Percentiles rank a stretch among this genome's conserved stretches.
phyloP scores from a whole-genome alignment of 1,140 invertebrate species.

The Caenorhabditis elegans region DNA sequence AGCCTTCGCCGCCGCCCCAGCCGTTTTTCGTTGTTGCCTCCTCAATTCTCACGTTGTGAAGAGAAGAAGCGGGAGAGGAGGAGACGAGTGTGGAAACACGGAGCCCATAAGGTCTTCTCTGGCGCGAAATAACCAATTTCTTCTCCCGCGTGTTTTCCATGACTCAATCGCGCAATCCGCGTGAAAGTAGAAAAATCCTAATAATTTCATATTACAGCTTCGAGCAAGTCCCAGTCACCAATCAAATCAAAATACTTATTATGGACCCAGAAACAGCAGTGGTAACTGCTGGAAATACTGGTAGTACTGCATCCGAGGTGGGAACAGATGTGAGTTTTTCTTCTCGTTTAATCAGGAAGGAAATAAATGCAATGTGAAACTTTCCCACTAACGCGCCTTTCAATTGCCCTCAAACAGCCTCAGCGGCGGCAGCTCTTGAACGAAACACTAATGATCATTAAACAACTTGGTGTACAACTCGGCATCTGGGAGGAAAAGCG shows the following conservation, averaged over 20 bases:
- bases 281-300: neutral
- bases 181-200: neutral
- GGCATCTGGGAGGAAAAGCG: neutral
- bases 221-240: constrained; percentile 11
- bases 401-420: neutral
- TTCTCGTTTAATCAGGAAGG: no score
- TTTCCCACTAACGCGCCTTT: no score
- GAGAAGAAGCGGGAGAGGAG: constrained; percentile 4
- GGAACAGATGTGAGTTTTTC: neutral
- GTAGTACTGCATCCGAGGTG: no score
- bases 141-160: neutral
- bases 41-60: constrained; percentile 15
- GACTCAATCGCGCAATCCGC: neutral
- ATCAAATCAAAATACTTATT: constrained; percentile 6
- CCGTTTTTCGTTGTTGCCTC: constrained; percentile 18
- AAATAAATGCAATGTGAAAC: no score
- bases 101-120: constrained; percentile 18
- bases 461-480: neutral
- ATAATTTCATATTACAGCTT: neutral
- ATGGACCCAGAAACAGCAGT: constrained; percentile 13
- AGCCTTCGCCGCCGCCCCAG: neutral
- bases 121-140: constrained; percentile 27
- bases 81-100: neutral
- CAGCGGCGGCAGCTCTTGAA: neutral
- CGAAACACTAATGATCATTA: constrained; percentile 15